phyloP scores from a whole-genome alignment of 1,140 invertebrate species.

The Pemphigus obesinymphae region DNA sequence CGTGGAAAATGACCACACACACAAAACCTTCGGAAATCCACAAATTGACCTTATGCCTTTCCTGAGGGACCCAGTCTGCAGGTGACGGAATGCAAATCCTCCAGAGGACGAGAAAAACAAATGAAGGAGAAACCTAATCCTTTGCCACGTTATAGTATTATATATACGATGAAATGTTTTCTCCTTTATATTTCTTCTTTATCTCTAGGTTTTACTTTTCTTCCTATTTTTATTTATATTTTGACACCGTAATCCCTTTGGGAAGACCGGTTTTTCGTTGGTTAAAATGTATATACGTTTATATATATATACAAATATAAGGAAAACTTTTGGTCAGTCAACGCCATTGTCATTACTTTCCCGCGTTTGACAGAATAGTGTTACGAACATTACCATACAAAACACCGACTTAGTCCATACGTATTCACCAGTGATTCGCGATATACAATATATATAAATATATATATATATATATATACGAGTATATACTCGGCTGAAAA shows the following conservation, averaged over 20 bases:
- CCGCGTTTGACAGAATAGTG: slow-evolving; percentile 4
- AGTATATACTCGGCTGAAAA: neutral
- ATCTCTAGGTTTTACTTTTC: neutral
- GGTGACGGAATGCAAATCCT: slow-evolving; percentile 35
- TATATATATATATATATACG: neutral
- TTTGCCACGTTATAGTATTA: neutral
- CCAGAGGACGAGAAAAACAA: slow-evolving; percentile 35
- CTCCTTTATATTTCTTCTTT: neutral
- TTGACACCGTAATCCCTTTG: neutral
- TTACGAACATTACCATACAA: neutral
- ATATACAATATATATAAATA: neutral
- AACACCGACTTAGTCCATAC: neutral
- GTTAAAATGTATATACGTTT: no score
- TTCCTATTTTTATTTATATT: neutral
- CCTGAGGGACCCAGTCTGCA: slow-evolving; percentile 11
- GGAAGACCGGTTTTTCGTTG: slow-evolving; percentile 24
- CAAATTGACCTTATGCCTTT: slow-evolving; percentile 40
- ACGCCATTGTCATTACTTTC: slow-evolving; percentile 19
- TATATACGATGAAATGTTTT: neutral
- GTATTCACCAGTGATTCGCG: neutral
- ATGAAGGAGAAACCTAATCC: slow-evolving; percentile 41
- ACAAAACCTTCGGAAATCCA: slow-evolving; percentile 8
- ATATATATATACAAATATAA: neutral
- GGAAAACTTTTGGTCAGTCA: slow-evolving; percentile 25
- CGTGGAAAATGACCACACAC: slow-evolving; percentile 15